Evolutionary conservation across 2,797 vertebrate species (phyloP).

Genomic region (Melanogrammus aeglefinus): DNA sequence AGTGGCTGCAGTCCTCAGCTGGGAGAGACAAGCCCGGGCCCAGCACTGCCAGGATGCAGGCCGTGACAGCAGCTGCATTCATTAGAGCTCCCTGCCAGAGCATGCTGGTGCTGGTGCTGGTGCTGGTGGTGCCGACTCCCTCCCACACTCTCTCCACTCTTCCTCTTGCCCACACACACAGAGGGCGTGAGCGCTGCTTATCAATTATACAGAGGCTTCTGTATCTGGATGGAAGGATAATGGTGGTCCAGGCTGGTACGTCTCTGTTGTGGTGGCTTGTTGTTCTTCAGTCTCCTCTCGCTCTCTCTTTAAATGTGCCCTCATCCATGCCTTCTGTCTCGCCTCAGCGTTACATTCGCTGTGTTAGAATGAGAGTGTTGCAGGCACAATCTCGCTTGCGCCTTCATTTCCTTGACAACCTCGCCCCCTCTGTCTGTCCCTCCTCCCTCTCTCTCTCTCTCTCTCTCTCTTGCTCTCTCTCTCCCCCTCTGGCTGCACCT

Average conservation of each 20-base stretch:
- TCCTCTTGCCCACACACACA: conserved; percentile 27
- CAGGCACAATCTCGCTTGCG: conserved; percentile 68
- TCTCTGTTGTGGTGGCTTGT: conserved; percentile 37
- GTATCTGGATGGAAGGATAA: conserved; percentile 58
- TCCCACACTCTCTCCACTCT: conserved; percentile 25
- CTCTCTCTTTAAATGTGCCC: conserved; percentile 39
- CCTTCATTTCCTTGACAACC: conserved; percentile 63
- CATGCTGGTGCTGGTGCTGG: conserved; percentile 66
- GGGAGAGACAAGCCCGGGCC: conserved; percentile 58
- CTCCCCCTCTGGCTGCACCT: conserved; percentile 29
- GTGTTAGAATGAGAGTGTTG: conserved; percentile 33
- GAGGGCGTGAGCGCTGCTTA: conserved; percentile 54
- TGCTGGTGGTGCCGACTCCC: conserved; percentile 52
- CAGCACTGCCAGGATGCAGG: conserved; percentile 62
- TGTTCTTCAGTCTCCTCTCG: conserved; percentile 42
- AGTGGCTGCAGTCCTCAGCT: conserved; percentile 64
- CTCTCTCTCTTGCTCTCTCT: conserved; percentile 46
- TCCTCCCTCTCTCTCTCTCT: conserved; percentile 59
- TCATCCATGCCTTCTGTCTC: conserved; percentile 53
- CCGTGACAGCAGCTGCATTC: conserved; percentile 55
- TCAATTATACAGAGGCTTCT: conserved; percentile 67
- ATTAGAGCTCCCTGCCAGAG: conserved; percentile 62
- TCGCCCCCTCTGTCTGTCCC: conserved; percentile 60
- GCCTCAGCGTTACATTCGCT: conserved; percentile 40
- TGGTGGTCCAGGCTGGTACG: conserved; percentile 32